Evolutionary conservation across 2,888 invertebrate species (phyloP).

Genomic region (Serripes groenlandicus): DNA sequence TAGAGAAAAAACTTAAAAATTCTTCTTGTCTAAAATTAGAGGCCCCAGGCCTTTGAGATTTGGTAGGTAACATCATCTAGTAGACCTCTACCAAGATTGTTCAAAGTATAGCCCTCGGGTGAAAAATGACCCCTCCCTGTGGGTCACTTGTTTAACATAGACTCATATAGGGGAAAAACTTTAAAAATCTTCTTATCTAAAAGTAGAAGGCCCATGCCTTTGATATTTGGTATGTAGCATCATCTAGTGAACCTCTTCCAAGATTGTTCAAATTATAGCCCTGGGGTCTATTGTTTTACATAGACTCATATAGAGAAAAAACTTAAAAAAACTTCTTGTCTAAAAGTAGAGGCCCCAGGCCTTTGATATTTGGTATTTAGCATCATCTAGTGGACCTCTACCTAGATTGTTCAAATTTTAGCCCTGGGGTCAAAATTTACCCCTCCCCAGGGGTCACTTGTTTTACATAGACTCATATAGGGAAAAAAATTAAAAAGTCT

Average conservation of each 20-base stretch:
- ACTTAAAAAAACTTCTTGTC: not conserved
- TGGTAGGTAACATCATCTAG: not conserved
- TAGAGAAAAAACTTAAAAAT: not conserved
- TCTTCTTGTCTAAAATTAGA: not conserved
- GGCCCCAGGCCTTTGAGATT: not conserved
- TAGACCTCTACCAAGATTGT: not conserved
- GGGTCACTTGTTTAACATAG: not conserved
- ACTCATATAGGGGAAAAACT: not conserved
- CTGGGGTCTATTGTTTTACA: not conserved
- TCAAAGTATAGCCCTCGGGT: not conserved
- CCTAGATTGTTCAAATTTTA: not conserved
- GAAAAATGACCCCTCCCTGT: not conserved
- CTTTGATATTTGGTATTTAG: not conserved
- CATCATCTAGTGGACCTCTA: not conserved
- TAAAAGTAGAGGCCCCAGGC: not conserved
- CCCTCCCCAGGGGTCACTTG: not conserved
- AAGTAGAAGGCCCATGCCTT: not conserved
- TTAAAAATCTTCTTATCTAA: not conserved
- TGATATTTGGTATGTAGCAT: not conserved
- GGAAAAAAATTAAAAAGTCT: not conserved
- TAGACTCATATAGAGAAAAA: not conserved
- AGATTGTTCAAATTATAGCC: not conserved
- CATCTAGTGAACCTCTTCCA: not conserved
- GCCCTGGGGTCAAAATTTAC: not conserved
- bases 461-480: not conserved